Evolutionary conservation across 1,140 invertebrate species (phyloP).

Genomic region (Camponotus pennsylvanicus): DNA sequence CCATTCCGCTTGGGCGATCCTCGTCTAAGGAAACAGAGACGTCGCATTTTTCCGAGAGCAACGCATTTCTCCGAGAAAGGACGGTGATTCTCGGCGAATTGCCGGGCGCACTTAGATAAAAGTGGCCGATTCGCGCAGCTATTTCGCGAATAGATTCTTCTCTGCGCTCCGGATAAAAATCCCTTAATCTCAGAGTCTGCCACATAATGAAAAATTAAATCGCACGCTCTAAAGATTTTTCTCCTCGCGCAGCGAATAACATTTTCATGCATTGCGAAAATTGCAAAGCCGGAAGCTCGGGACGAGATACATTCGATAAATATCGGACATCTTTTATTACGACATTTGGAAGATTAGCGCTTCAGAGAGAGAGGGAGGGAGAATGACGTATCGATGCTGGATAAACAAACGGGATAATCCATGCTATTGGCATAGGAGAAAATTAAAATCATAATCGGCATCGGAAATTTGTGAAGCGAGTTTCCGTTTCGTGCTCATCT

Average conservation of each 20-base stretch:
- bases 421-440: background rate
- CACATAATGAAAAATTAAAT: background rate
- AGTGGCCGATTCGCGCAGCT: constrained; percentile 32
- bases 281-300: too few species aligned
- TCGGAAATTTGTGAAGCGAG: background rate
- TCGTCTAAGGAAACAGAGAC: constrained; percentile 19
- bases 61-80: constrained; percentile 1
- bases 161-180: background rate
- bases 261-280: background rate
- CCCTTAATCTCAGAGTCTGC: background rate
- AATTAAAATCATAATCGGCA: constrained; percentile 17
- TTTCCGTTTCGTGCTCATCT: background rate
- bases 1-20: constrained; percentile 16
- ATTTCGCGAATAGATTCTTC: constrained; percentile 1
- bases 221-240: background rate
- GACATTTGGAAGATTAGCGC: background rate
- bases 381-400: background rate
- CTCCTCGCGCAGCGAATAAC: background rate
- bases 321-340: background rate
- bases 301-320: background rate
- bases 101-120: constrained; percentile 6
- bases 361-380: background rate
- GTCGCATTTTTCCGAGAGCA: constrained; percentile 23
- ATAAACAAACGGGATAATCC: background rate
- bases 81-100: constrained; percentile 28